Conservation (phyloP, 2,888 invertebrate genomes). For the Nephrotoma guestfalica region DNA sequence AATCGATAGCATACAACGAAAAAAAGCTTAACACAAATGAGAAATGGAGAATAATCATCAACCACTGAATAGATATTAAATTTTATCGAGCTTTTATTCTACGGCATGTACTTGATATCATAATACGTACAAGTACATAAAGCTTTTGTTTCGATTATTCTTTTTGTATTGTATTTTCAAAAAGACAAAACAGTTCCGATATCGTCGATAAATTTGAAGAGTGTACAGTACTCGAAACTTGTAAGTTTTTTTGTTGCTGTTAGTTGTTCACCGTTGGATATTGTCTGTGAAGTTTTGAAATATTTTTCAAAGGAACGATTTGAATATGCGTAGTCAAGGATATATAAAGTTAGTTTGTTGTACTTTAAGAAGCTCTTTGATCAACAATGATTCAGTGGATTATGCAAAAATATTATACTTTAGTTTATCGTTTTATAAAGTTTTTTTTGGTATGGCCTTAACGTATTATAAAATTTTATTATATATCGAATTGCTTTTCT, state of each 20-base stretch:
- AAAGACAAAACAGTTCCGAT: background rate
- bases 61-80: background rate
- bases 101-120: background rate
- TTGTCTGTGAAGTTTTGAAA: background rate
- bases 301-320: background rate
- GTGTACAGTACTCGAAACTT: background rate
- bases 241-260: background rate
- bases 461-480: no score
- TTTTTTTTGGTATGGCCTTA: no score
- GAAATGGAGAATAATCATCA: background rate
- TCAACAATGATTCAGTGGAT: no score
- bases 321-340: no score
- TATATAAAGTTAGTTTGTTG: no score
- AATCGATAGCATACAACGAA: background rate
- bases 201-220: background rate
- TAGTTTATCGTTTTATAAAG: no score
- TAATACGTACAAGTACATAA: background rate
- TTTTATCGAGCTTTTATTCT: background rate
- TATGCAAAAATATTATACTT: no score
- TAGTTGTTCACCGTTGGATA: background rate
- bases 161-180: background rate
- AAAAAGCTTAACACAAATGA: background rate
- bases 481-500: no score
- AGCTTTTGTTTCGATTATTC: background rate
- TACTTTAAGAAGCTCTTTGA: no score